A percentile compares a stretch with the other conserved stretches of the same genome.
These are phyloP conservation scores for human DNA, from an alignment of 2,113 vertebrate genomes.

Conservation along the genomic window GRCh38 chr1:84277501-84278000, in stretches of 20 bases:
- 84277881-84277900: background rate
- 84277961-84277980: background rate
- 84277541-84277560: background rate
- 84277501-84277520: background rate
- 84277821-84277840: conserved; percentile 13
- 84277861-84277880: background rate
- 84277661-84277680: background rate
- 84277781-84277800: background rate
- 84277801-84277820: background rate
- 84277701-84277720: background rate
- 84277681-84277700: background rate
- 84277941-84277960: background rate
- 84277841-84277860: background rate
- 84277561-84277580: background rate
- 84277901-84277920: background rate
- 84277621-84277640: background rate
- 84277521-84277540: background rate
- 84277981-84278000: background rate
- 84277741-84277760: background rate
- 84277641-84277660: background rate
- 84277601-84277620: background rate
- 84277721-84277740: background rate
- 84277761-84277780: background rate
- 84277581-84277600: background rate
- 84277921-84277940: background rate